phyloP scores from a whole-genome alignment of 2,888 invertebrate genomes.

The Trichogramma dendrolimi region DNA sequence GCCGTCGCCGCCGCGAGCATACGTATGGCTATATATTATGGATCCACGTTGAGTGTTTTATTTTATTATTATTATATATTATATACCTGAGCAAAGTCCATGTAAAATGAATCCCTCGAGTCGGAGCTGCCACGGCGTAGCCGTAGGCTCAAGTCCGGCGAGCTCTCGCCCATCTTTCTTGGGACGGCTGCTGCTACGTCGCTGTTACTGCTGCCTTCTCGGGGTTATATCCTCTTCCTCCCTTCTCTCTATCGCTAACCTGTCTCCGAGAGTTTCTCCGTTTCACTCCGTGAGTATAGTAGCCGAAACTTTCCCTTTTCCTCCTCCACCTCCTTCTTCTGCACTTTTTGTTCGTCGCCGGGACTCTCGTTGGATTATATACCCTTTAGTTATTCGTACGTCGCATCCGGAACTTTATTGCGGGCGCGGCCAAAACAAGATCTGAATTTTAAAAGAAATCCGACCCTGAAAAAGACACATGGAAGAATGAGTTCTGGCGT shows the following conservation, averaged over 20 bases:
- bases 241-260: neutral
- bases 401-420: no score
- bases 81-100: slow-evolving; percentile 73
- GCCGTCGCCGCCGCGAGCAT: no score
- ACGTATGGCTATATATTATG: no score
- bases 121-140: slow-evolving; percentile 80
- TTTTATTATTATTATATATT: no score
- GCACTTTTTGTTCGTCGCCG: neutral
- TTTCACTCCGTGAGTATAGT: no score
- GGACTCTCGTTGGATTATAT: neutral
- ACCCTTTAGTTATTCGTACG: no score
- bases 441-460: neutral
- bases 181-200: slow-evolving; percentile 28
- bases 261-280: no score
- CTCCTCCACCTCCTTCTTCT: neutral
- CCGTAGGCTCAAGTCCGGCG: slow-evolving; percentile 81
- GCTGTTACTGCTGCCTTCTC: neutral
- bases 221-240: neutral
- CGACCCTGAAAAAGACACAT: neutral
- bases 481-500: no score
- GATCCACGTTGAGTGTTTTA: no score
- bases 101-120: slow-evolving; percentile 82
- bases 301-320: neutral
- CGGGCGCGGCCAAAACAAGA: no score
- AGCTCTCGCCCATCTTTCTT: slow-evolving; percentile 67